These are phyloP conservation scores for Cyclargus thomasi DNA, from an alignment of 1,140 invertebrate genomes.

Conservation along the genomic window DNA sequence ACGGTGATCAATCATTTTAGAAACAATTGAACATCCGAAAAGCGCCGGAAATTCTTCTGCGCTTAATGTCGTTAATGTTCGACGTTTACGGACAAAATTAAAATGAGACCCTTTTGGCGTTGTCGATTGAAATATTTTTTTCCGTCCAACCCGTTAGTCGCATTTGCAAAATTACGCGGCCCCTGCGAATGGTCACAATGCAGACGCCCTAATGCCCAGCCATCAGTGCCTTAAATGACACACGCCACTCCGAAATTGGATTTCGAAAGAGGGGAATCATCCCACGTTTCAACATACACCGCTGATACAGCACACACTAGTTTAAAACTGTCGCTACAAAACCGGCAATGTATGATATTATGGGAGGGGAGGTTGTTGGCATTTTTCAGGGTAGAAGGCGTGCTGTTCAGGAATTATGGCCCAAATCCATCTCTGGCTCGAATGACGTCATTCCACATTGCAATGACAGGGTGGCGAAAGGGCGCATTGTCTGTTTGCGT, in stretches of 20 bases:
- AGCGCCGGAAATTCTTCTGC: constrained; percentile 14
- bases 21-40: constrained; percentile 14
- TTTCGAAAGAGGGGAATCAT: constrained; percentile 18
- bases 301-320: constrained; percentile 19
- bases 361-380: neutral
- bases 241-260: constrained; percentile 60
- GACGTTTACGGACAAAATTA: constrained; percentile 24
- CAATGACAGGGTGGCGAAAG: constrained; percentile 63
- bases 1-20: neutral
- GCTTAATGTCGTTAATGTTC: neutral
- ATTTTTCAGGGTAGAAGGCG: constrained; percentile 31
- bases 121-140: constrained; percentile 59
- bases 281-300: constrained; percentile 30
- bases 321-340: neutral
- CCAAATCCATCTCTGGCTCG: constrained; percentile 64
- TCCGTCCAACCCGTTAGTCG: constrained; percentile 42
- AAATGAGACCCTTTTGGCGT: constrained; percentile 32
- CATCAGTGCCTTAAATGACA: constrained; percentile 68
- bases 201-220: constrained; percentile 67
- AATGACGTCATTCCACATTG: constrained; percentile 67
- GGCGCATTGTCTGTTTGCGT: constrained; percentile 52
- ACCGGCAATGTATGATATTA: constrained; percentile 31
- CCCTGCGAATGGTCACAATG: constrained; percentile 58
- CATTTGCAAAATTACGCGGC: constrained; percentile 63
- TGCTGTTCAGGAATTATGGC: constrained; percentile 61